These are phyloP conservation scores for Australoheros scitulus DNA, from an alignment of 2,113 vertebrate species.

Conservation along the genomic window DNA sequence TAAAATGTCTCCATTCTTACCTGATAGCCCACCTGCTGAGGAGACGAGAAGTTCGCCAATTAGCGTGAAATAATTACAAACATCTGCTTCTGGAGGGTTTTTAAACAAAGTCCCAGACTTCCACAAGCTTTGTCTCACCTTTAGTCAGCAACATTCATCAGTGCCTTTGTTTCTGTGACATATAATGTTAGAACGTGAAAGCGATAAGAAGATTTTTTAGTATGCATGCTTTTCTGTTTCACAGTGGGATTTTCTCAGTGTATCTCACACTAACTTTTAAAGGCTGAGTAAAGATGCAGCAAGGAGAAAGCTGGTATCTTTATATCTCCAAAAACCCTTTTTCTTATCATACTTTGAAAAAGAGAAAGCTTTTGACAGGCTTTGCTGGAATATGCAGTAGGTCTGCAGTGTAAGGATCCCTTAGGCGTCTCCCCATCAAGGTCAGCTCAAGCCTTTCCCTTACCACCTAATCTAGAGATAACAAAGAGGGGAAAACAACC, in stretches of 20 bases:
- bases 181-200: not conserved
- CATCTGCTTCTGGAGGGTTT: slow-evolving; percentile 38
- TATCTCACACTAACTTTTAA: not conserved
- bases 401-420: not conserved
- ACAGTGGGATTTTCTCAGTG: not conserved
- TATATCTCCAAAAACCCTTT: slow-evolving; percentile 24
- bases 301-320: not conserved
- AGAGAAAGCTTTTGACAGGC: slow-evolving; percentile 33
- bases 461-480: not conserved
- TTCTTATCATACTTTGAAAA: slow-evolving; percentile 4
- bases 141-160: slow-evolving; percentile 2
- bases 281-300: not conserved
- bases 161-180: not conserved
- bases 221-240: not conserved
- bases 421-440: slow-evolving; percentile 28
- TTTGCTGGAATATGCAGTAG: slow-evolving; percentile 14
- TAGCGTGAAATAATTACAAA: slow-evolving; percentile 54
- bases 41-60: slow-evolving; percentile 45
- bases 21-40: slow-evolving; percentile 7
- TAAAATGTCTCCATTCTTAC: not conserved
- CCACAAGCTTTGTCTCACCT: not conserved
- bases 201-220: not conserved
- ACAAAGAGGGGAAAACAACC: not conserved
- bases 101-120: slow-evolving; percentile 37
- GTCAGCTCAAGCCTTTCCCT: not conserved